Percentiles rank a stretch among this genome's conserved stretches.
phyloP scores from a whole-genome alignment of 2,888 invertebrate species.

The Hydropsyche betteni region DNA sequence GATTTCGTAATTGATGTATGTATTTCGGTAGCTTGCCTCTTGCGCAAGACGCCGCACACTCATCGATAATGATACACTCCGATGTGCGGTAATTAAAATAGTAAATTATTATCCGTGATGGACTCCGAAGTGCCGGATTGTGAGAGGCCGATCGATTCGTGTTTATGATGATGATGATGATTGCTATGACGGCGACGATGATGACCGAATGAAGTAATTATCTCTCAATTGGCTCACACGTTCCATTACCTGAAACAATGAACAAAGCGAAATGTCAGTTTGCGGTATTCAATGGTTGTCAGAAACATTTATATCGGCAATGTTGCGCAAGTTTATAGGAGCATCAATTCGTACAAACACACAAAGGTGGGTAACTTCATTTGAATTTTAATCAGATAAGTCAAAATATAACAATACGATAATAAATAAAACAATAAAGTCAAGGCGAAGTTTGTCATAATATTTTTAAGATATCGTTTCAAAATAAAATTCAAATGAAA shows the following conservation, averaged over 20 bases:
- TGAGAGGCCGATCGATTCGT: conserved; percentile 7
- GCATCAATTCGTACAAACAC: too few species aligned
- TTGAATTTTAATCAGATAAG: too few species aligned
- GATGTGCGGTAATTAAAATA: conserved; percentile 8
- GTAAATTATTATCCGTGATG: not conserved
- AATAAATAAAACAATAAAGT: too few species aligned
- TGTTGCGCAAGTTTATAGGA: not conserved
- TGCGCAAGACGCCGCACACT: conserved; percentile 11
- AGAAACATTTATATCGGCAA: not conserved
- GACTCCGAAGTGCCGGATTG: not conserved
- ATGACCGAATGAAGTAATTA: conserved; percentile 35
- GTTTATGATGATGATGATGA: not conserved
- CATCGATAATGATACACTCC: conserved; percentile 2
- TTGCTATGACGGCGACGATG: conserved; percentile 17
- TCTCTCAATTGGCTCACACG: not conserved
- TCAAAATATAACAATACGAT: too few species aligned
- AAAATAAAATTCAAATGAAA: too few species aligned
- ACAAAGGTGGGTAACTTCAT: too few species aligned
- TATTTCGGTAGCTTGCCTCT: conserved; percentile 30
- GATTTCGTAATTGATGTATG: conserved; percentile 32
- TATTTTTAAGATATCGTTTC: too few species aligned
- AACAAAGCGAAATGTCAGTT: conserved; percentile 30
- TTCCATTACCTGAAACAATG: conserved; percentile 38
- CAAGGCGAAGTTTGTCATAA: too few species aligned
- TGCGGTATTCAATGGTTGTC: conserved; percentile 27